These are phyloP conservation scores for Eleutherodactylus coqui DNA, from an alignment of 2,797 vertebrate species.

Conservation along the genomic window DNA sequence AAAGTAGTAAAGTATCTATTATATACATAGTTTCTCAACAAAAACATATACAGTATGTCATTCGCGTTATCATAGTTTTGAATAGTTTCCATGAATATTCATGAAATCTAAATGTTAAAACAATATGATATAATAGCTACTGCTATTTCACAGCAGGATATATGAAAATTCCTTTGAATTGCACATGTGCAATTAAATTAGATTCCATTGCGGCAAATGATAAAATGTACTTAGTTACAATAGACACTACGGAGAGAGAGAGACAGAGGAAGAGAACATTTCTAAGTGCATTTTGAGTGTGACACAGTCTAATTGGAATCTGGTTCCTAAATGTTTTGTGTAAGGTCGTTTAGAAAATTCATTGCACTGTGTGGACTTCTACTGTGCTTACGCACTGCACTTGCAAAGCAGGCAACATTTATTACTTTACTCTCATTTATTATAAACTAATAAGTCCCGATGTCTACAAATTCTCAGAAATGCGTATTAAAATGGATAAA, in stretches of 20 bases:
- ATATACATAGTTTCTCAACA: not conserved
- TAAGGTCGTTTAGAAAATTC: slow-evolving; percentile 49
- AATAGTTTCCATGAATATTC: slow-evolving; percentile 27
- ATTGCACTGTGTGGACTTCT: slow-evolving; percentile 28
- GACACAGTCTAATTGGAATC: slow-evolving; percentile 52
- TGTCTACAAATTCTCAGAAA: not conserved
- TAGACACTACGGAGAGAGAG: slow-evolving; percentile 15
- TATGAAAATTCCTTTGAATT: slow-evolving; percentile 28
- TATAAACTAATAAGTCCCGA: slow-evolving; percentile 12
- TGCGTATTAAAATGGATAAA: slow-evolving; percentile 30
- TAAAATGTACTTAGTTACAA: slow-evolving; percentile 17
- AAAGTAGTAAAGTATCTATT: not conserved
- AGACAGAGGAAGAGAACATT: not conserved
- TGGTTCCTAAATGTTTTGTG: slow-evolving; percentile 36
- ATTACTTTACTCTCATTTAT: slow-evolving; percentile 36
- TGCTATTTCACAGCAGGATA: slow-evolving; percentile 33
- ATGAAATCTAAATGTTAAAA: slow-evolving; percentile 14
- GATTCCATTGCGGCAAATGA: slow-evolving; percentile 19
- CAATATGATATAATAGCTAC: slow-evolving; percentile 20
- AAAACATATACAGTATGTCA: not conserved
- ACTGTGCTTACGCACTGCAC: slow-evolving; percentile 28
- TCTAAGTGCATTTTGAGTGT: slow-evolving; percentile 37
- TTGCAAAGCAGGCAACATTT: slow-evolving; percentile 32
- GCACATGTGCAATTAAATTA: slow-evolving; percentile 34
- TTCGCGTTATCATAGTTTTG: not conserved